Conservation (phyloP, 2,113 vertebrate genomes). For the Tinamus guttatus region DNA sequence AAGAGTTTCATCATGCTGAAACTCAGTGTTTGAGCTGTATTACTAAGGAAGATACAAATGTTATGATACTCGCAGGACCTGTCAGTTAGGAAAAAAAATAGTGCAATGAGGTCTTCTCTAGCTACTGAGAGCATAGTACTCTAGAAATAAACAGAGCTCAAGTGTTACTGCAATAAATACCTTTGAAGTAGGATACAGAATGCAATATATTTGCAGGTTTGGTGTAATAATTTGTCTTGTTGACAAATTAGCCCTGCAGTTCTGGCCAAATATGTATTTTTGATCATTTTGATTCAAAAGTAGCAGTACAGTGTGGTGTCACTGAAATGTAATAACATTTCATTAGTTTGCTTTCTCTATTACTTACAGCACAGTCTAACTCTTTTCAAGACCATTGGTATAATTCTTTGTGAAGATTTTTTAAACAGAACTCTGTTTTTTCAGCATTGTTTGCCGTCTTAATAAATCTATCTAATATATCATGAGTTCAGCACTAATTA, state of each 20-base stretch:
- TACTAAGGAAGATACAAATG: not conserved
- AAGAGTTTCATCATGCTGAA: not conserved
- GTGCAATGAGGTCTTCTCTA: not conserved
- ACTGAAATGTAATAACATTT: not conserved
- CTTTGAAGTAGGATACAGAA: not conserved
- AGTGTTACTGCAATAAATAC: not conserved
- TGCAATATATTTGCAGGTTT: not conserved
- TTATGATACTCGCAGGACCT: not conserved
- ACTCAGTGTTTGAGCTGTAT: not conserved
- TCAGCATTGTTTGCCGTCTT: slow-evolving; percentile 62
- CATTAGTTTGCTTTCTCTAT: not conserved
- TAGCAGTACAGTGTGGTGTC: not conserved
- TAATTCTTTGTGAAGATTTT: slow-evolving; percentile 55
- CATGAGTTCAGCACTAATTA: slow-evolving; percentile 66
- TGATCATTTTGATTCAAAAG: not conserved
- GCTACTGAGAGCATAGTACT: not conserved
- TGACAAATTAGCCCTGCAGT: not conserved
- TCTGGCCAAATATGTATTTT: not conserved
- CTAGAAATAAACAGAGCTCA: not conserved
- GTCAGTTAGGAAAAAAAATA: not conserved
- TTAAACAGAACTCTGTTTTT: slow-evolving; percentile 63
- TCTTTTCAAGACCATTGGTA: slow-evolving; percentile 59
- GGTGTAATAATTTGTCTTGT: not conserved
- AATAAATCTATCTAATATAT: slow-evolving; percentile 69
- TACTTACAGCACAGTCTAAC: not conserved